Evolutionary conservation across 2,797 vertebrate genomes (phyloP).

Genomic region (Mus spretus): DNA sequence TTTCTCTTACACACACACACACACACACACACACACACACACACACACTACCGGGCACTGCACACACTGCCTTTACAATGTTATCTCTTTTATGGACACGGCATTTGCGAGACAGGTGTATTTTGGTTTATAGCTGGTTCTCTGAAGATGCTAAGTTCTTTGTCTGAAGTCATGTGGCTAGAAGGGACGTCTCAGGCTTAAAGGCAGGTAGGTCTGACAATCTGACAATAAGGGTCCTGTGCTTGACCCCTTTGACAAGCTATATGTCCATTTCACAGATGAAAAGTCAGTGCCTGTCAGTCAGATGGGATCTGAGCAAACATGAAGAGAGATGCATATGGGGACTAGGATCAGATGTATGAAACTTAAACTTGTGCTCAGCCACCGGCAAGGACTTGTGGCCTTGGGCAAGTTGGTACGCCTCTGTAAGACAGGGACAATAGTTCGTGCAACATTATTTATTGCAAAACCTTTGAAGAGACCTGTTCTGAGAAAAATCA

Average conservation of each 20-base stretch:
- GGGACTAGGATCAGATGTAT: background rate
- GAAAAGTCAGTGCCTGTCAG: background rate
- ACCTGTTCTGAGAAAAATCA: slow-evolving; percentile 57
- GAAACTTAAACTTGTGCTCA: background rate
- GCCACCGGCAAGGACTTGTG: background rate
- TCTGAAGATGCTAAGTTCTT: background rate
- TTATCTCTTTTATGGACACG: background rate
- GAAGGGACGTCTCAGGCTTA: background rate
- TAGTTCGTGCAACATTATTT: background rate
- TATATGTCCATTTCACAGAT: background rate
- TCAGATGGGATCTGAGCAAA: background rate
- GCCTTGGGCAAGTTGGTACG: background rate
- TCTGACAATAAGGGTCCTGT: background rate
- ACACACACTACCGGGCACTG: background rate
- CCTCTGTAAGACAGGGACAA: background rate
- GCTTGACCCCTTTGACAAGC: background rate
- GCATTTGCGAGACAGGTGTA: background rate
- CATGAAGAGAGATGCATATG: background rate
- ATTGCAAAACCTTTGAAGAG: background rate
- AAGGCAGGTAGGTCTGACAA: background rate
- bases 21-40: background rate
- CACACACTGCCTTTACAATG: background rate
- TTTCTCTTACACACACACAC: background rate
- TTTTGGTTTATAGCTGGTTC: background rate
- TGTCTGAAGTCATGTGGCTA: background rate